phyloP scores from a whole-genome alignment of 2,113 vertebrate genomes.

The Suricata suricatta region DNA sequence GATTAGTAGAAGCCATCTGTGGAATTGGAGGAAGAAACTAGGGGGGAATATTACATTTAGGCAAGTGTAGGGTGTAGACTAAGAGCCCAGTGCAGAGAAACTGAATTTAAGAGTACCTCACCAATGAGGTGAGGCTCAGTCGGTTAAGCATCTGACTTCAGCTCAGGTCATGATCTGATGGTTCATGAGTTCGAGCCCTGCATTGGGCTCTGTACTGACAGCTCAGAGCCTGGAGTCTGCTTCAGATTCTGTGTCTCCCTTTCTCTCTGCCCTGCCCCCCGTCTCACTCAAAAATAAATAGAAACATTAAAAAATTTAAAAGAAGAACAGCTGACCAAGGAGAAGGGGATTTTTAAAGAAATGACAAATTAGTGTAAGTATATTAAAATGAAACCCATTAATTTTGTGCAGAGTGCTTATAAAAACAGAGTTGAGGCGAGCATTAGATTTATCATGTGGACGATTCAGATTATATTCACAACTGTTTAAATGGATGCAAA shows the following conservation, averaged over 20 bases:
- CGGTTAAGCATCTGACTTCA: not conserved
- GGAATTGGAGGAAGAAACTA: not conserved
- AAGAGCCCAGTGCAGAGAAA: not conserved
- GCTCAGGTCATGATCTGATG: not conserved
- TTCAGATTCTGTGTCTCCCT: not conserved
- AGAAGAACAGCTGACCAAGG: not conserved
- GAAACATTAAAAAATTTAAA: not conserved
- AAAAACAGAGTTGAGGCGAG: not conserved
- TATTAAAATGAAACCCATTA: not conserved
- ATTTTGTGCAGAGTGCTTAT: not conserved
- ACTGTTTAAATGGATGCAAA: not conserved
- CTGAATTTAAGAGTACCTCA: not conserved
- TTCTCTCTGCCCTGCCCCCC: not conserved
- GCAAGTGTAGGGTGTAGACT: not conserved
- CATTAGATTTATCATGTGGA: not conserved
- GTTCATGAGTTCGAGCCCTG: not conserved
- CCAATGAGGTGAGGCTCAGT: not conserved
- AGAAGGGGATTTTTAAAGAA: not conserved
- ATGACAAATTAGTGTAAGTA: not conserved
- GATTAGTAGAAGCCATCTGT: not conserved
- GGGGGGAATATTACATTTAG: not conserved
- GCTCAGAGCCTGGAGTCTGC: too few species aligned
- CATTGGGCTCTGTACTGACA: rapidly evolving
- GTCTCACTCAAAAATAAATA: not conserved
- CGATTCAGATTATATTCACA: not conserved